phyloP scores from a whole-genome alignment of 2,888 invertebrate genomes.

The Linnaemya tessellans region DNA sequence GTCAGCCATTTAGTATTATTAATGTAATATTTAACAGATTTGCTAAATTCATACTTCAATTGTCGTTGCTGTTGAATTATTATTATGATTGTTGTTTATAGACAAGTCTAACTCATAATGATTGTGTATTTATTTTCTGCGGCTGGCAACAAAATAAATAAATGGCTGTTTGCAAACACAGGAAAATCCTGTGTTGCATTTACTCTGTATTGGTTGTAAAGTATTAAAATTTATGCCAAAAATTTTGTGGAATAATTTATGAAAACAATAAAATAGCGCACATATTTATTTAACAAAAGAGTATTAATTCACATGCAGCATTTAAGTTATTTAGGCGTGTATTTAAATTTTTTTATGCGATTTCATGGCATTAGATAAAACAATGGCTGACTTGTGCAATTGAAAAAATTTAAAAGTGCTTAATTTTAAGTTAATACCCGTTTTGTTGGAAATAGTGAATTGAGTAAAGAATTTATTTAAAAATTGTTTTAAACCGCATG shows the following conservation, averaged over 20 bases:
- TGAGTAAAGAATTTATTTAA: not conserved
- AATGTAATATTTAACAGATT: conserved; percentile 48
- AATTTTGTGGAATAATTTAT: conserved; percentile 3
- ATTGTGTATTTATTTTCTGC: conserved; percentile 65
- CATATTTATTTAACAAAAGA: not conserved
- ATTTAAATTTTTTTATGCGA: not conserved
- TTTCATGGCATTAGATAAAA: not conserved
- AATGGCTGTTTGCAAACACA: conserved; percentile 32
- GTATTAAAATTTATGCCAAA: conserved; percentile 1
- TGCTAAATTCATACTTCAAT: not conserved
- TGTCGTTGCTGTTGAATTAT: conserved; percentile 26
- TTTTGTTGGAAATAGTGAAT: not conserved
- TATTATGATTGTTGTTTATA: conserved; percentile 44
- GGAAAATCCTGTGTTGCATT: conserved; percentile 11
- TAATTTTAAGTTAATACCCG: not conserved
- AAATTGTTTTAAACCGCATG: conserved; percentile 20
- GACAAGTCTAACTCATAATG: conserved; percentile 56
- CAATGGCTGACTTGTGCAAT: no score
- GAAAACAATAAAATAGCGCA: not conserved
- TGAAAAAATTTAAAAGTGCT: not conserved
- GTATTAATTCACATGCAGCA: not conserved
- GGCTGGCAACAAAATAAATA: conserved; percentile 54
- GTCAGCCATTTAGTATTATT: conserved; percentile 36
- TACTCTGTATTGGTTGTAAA: not conserved
- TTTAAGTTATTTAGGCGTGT: not conserved